phyloP scores from a whole-genome alignment of 2,888 invertebrate species.

The Marasmarcha lunaedactyla region DNA sequence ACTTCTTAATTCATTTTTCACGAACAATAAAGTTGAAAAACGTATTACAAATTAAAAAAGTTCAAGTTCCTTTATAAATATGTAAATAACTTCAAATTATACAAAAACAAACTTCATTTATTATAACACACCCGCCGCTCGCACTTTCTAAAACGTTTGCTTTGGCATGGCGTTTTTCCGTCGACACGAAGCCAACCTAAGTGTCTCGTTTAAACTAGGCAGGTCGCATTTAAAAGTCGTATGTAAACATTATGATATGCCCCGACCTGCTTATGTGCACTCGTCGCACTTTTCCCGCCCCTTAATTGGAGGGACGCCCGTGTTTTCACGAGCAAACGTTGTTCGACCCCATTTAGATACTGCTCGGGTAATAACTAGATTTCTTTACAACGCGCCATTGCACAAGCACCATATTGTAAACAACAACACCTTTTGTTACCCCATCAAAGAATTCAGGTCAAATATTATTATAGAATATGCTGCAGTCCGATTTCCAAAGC shows the following conservation, averaged over 20 bases:
- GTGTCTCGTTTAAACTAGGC: constrained; percentile 11
- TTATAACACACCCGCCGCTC: too few species aligned
- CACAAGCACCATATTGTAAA: neutral
- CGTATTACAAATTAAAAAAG: too few species aligned
- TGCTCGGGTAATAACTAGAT: neutral
- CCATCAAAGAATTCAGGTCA: constrained; percentile 1
- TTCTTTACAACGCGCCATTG: neutral
- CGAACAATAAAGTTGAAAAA: too few species aligned
- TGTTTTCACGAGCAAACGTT: constrained; percentile 31
- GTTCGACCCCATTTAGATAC: neutral
- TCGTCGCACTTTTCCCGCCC: constrained; percentile 53
- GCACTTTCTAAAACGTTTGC: too few species aligned
- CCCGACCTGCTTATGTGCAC: constrained; percentile 52
- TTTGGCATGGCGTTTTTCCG: too few species aligned
- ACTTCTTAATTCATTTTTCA: too few species aligned
- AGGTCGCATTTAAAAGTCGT: constrained; percentile 47
- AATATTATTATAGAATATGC: neutral
- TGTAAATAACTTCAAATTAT: too few species aligned
- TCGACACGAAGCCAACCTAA: too few species aligned
- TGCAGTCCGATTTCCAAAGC: neutral
- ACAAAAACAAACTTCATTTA: too few species aligned
- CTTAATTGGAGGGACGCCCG: constrained; percentile 57
- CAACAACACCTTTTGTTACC: neutral
- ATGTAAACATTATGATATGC: constrained; percentile 56
- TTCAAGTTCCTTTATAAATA: too few species aligned